phyloP scores from a whole-genome alignment of 2,888 invertebrate species.

The Hetaerina titia region DNA sequence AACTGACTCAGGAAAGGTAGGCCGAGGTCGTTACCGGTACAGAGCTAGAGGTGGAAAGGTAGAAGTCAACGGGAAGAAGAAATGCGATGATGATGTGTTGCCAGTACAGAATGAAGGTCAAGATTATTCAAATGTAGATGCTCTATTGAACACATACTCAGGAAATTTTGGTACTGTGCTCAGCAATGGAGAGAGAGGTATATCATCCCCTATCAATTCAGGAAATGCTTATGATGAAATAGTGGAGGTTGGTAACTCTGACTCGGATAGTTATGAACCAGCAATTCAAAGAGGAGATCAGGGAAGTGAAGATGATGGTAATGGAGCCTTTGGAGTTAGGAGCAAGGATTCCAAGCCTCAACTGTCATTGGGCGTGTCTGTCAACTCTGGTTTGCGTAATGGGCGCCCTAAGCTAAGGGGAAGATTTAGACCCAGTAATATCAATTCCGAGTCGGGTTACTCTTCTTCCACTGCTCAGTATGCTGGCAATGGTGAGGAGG shows the following conservation, averaged over 20 bases:
- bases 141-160: constrained; percentile 35
- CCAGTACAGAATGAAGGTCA: background rate
- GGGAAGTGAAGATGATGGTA: background rate
- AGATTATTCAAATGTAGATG: background rate
- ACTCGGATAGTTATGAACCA: background rate
- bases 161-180: constrained; percentile 54
- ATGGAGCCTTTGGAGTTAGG: background rate
- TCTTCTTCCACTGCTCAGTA: constrained; percentile 1
- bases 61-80: constrained; percentile 43
- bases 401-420: constrained; percentile 29
- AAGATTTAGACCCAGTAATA: constrained; percentile 14
- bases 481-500: background rate
- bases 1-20: constrained; percentile 38
- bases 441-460: background rate
- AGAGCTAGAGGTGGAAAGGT: constrained; percentile 35
- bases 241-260: background rate
- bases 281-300: background rate
- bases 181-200: constrained; percentile 30
- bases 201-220: background rate
- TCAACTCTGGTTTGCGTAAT: constrained; percentile 12
- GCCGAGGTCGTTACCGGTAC: constrained; percentile 33
- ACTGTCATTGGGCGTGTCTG: constrained; percentile 12
- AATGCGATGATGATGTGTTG: constrained; percentile 44
- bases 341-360: background rate
- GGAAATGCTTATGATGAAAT: background rate